Conservation (phyloP, 2,113 vertebrate species). For the Leptobrachium leishanense region DNA sequence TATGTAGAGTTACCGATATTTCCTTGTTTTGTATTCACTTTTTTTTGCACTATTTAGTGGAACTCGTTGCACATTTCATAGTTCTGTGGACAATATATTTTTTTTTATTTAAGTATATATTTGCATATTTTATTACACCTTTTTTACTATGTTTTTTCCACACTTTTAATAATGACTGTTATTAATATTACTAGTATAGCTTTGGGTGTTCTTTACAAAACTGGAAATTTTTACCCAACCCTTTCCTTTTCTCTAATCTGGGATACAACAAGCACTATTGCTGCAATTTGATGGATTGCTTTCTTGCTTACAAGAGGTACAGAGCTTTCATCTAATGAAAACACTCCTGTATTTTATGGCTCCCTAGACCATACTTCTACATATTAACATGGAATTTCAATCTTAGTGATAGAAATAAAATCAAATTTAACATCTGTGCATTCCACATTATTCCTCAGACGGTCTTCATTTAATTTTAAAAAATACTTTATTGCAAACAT, state of each 20-base stretch:
- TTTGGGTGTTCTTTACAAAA: too few relatives aligned
- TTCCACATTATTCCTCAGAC: constrained; percentile 67
- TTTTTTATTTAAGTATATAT: too few relatives aligned
- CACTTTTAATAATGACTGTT: too few relatives aligned
- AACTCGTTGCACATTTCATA: too few relatives aligned
- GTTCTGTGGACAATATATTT: too few relatives aligned
- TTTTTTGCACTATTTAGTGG: too few relatives aligned
- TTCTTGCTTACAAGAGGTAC: constrained; percentile 66
- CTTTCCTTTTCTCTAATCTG: neutral
- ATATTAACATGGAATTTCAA: constrained; percentile 77
- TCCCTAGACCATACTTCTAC: constrained; percentile 71
- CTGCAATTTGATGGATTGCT: constrained; percentile 69
- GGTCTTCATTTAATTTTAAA: constrained; percentile 67
- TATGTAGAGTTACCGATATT: too few relatives aligned
- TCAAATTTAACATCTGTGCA: constrained; percentile 72
- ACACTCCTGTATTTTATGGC: constrained; percentile 69
- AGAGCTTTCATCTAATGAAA: constrained; percentile 72
- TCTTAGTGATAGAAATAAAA: constrained; percentile 73
- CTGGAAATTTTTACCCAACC: too few relatives aligned
- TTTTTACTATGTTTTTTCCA: too few relatives aligned
- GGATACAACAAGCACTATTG: constrained; percentile 36
- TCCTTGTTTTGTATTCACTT: too few relatives aligned
- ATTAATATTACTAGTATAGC: too few relatives aligned
- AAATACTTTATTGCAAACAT: constrained; percentile 28
- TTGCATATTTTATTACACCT: too few relatives aligned